A percentile compares a stretch with the other conserved stretches of the same genome.
phyloP scores from a whole-genome alignment of 2,888 invertebrate genomes.

The Himalopsyche kuldschensis region DNA sequence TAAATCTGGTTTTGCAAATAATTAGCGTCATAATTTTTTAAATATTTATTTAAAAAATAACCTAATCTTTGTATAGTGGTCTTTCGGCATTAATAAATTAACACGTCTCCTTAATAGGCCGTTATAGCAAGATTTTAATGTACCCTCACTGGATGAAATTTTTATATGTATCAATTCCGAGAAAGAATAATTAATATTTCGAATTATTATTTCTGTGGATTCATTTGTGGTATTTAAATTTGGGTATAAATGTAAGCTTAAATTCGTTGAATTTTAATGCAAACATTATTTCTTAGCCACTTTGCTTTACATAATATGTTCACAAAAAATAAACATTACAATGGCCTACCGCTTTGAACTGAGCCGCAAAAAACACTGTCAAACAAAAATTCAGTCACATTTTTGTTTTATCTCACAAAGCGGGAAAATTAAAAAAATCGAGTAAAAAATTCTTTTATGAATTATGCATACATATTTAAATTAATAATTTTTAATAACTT shows the following conservation, averaged over 20 bases:
- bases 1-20: too few species aligned
- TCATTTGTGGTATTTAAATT: not conserved
- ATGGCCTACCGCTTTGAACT: not conserved
- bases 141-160: too few species aligned
- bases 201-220: not conserved
- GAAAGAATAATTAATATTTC: not conserved
- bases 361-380: not conserved
- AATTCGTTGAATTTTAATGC: not conserved
- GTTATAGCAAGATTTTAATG: too few species aligned
- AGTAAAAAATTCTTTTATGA: not conserved
- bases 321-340: not conserved
- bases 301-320: not conserved
- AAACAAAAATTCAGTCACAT: not conserved
- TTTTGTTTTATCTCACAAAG: not conserved
- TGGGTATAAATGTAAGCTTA: not conserved
- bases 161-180: too few species aligned
- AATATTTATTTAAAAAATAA: too few species aligned
- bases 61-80: too few species aligned
- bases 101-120: too few species aligned
- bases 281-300: not conserved
- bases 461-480: not conserved
- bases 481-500: not conserved
- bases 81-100: too few species aligned
- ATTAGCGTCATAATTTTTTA: too few species aligned
- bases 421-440: not conserved